Conservation (phyloP, 2,888 invertebrate genomes). For the Cataglyphis cursor region DNA sequence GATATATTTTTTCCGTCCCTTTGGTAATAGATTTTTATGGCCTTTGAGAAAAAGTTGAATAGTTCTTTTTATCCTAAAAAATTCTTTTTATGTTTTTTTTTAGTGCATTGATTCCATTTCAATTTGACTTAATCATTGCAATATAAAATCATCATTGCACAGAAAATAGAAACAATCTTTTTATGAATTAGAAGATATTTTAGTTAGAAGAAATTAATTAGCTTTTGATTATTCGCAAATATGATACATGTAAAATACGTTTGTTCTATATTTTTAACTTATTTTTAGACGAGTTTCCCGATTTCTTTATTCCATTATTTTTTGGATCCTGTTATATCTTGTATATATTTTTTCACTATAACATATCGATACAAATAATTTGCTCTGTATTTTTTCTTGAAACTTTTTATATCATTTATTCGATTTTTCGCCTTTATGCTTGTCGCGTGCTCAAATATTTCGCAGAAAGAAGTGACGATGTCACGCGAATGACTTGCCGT, state of each 20-base stretch:
- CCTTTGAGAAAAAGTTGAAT: neutral
- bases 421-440: neutral
- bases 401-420: neutral
- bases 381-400: neutral
- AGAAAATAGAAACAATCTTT: neutral
- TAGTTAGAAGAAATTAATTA: neutral
- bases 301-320: neutral
- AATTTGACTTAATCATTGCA: neutral
- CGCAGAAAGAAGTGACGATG: constrained; percentile 19
- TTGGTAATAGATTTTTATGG: neutral
- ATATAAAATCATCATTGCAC: neutral
- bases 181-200: neutral
- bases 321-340: neutral
- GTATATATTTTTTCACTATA: neutral
- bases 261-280: neutral
- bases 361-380: neutral
- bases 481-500: constrained; percentile 30
- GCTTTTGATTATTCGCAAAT: neutral
- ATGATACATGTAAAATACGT: neutral
- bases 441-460: constrained; percentile 29
- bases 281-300: neutral
- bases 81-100: neutral
- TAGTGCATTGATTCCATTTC: neutral
- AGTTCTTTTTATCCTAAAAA: neutral
- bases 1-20: neutral